Evolutionary conservation across 2,888 invertebrate species (phyloP).

Genomic region (Lordiphosa andalusiaca): DNA sequence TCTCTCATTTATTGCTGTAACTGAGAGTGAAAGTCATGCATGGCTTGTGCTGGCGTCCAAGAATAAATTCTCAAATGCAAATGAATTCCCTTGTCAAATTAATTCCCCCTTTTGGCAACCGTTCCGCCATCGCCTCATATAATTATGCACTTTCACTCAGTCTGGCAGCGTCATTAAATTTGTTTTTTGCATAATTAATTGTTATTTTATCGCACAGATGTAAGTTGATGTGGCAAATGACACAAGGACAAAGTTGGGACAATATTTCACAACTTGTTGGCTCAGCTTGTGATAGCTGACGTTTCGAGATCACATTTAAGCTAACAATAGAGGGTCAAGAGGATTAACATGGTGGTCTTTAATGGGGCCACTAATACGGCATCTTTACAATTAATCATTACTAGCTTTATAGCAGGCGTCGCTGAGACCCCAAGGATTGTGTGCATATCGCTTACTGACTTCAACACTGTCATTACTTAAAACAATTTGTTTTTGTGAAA

Average conservation of each 20-base stretch:
- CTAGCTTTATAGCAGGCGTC: too few species aligned
- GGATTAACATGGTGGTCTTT: neutral
- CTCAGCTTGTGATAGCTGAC: neutral
- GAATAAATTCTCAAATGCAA: slow-evolving; percentile 54
- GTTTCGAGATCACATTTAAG: neutral
- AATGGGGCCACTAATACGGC: too few species aligned
- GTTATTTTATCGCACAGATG: slow-evolving; percentile 25
- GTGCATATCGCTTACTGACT: too few species aligned
- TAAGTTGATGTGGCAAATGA: slow-evolving; percentile 21
- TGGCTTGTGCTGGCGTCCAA: slow-evolving; percentile 27
- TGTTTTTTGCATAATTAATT: slow-evolving; percentile 34
- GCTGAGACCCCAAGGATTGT: too few species aligned
- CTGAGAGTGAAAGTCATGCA: slow-evolving; percentile 39
- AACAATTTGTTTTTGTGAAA: too few species aligned
- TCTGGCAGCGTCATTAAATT: slow-evolving; percentile 16
- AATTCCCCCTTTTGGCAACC: slow-evolving; percentile 22
- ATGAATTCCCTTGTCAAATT: slow-evolving; percentile 51
- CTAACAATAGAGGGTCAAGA: neutral
- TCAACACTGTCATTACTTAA: too few species aligned
- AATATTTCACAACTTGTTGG: slow-evolving; percentile 11
- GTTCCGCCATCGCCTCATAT: slow-evolving; percentile 14
- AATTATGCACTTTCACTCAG: slow-evolving; percentile 34
- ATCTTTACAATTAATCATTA: too few species aligned
- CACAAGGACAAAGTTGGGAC: slow-evolving; percentile 8
- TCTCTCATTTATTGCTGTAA: slow-evolving; percentile 10